Evolutionary conservation across 2,113 vertebrate species (phyloP).

Genomic region (Antigone vipio): DNA sequence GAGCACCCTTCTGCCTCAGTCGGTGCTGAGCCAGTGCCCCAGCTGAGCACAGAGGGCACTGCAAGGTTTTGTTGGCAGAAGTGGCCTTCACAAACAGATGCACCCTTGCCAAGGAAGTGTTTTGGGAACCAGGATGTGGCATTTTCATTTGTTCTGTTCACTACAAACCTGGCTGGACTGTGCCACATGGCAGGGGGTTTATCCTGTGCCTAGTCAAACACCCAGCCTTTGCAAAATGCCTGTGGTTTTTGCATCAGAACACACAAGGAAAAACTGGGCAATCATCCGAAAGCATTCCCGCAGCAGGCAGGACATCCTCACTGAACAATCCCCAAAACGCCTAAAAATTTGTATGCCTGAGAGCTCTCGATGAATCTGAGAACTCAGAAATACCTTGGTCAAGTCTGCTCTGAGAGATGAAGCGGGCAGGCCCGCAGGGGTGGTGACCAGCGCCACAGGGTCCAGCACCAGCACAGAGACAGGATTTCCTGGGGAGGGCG

Average conservation of each 20-base stretch:
- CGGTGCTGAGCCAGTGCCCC: neutral
- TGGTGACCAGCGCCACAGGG: fast-evolving
- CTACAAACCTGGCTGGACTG: neutral
- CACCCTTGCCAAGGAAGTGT: neutral
- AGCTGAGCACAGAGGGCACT: neutral
- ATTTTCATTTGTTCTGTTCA: neutral
- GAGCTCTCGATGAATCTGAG: neutral
- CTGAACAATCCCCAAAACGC: neutral
- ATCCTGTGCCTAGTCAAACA: neutral
- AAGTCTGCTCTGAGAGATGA: neutral
- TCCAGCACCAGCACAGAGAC: neutral
- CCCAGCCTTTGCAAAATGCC: neutral
- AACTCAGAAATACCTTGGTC: neutral
- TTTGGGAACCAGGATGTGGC: neutral
- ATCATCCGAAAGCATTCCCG: neutral
- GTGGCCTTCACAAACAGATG: neutral
- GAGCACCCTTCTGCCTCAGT: neutral
- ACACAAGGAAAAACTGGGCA: neutral
- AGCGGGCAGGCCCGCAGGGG: fast-evolving
- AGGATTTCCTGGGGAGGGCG: neutral
- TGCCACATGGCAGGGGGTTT: neutral
- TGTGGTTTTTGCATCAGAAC: neutral
- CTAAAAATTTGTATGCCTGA: neutral
- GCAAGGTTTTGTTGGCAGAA: neutral
- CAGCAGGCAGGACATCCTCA: neutral